Conservation (phyloP, 2,888 invertebrate genomes). For the Scaptomyza flava region DNA sequence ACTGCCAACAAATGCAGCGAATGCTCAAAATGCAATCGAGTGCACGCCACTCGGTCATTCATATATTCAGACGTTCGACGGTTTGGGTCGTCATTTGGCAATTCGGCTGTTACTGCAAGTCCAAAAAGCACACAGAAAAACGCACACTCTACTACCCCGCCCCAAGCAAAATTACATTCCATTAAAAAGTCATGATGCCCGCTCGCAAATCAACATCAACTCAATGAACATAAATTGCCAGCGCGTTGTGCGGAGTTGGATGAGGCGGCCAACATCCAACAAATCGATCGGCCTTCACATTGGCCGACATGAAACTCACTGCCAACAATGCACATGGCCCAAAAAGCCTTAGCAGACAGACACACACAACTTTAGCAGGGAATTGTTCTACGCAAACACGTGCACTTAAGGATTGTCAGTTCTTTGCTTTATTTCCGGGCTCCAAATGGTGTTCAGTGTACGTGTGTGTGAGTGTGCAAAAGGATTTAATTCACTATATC, state of each 20-base stretch:
- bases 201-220: slow-evolving; percentile 74
- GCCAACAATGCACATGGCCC: slow-evolving; percentile 51
- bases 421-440: slow-evolving; percentile 23
- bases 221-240: slow-evolving; percentile 75
- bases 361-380: not conserved
- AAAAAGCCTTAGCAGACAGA: slow-evolving; percentile 45
- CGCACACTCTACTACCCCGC: slow-evolving; percentile 11
- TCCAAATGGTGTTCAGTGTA: not conserved
- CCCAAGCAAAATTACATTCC: slow-evolving; percentile 67
- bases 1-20: slow-evolving; percentile 56
- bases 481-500: slow-evolving; percentile 15
- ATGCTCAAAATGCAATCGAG: slow-evolving; percentile 66
- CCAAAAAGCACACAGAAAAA: slow-evolving; percentile 22
- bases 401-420: slow-evolving; percentile 18
- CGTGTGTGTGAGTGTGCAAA: slow-evolving; percentile 12
- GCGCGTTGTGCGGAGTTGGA: slow-evolving; percentile 28
- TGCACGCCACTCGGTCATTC: slow-evolving; percentile 41
- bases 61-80: slow-evolving; percentile 8
- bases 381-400: slow-evolving; percentile 7
- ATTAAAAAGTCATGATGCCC: slow-evolving; percentile 72
- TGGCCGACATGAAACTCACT: slow-evolving; percentile 57
- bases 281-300: slow-evolving; percentile 77
- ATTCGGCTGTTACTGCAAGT: slow-evolving; percentile 27
- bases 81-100: slow-evolving; percentile 9
- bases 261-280: slow-evolving; percentile 18